Evolutionary conservation across 2,113 vertebrate species (phyloP).

Genomic region (Sarotherodon lohbergeri): DNA sequence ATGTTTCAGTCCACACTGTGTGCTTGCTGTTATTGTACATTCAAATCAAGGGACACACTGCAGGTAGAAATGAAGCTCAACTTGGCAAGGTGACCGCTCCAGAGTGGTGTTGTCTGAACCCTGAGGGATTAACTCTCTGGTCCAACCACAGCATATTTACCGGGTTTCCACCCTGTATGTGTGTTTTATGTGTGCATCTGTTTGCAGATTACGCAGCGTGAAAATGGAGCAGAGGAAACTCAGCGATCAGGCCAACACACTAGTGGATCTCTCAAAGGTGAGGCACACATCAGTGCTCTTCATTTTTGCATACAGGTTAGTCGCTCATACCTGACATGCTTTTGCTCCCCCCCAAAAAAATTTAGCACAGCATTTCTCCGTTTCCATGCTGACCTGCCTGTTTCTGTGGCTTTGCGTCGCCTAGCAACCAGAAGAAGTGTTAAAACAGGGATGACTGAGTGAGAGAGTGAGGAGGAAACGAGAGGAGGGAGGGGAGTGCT

Average conservation of each 20-base stretch:
- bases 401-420: conserved; percentile 69
- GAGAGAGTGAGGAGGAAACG: conserved; percentile 51
- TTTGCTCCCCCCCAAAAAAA: conserved; percentile 9
- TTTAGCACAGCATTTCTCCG: conserved; percentile 45
- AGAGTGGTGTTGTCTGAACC: conserved; percentile 22
- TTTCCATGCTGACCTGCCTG: conserved; percentile 65
- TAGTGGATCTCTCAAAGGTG: conserved; percentile 97
- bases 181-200: conserved; percentile 42
- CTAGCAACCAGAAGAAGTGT: conserved; percentile 76
- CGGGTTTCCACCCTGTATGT: conserved; percentile 14
- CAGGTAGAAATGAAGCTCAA: conserved; percentile 17
- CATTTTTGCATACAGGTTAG: not conserved
- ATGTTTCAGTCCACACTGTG: not conserved
- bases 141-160: conserved; percentile 26
- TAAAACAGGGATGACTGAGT: conserved; percentile 71
- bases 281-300: conserved; percentile 28
- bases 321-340: not conserved
- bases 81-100: conserved; percentile 54
- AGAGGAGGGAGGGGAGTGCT: conserved; percentile 40
- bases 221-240: conserved; percentile 99
- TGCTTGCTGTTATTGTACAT: not conserved
- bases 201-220: conserved; percentile 87
- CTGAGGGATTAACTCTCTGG: conserved; percentile 40
- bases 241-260: conserved; percentile 96
- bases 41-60: not conserved